phyloP scores from a whole-genome alignment of 2,797 vertebrate species.

The Manis crassicaudata region DNA sequence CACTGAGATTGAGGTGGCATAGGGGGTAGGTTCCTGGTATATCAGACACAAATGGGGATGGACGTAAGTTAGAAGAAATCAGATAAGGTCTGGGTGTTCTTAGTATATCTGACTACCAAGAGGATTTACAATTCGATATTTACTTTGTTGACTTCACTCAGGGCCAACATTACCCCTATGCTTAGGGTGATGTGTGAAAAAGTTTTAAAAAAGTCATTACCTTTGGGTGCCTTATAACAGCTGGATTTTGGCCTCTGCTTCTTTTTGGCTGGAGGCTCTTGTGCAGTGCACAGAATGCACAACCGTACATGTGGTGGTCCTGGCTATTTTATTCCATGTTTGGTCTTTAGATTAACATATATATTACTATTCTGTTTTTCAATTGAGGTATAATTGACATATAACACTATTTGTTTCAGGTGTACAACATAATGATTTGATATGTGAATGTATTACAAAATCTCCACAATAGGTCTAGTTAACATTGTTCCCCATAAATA shows the following conservation, averaged over 20 bases:
- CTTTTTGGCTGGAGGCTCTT: not conserved
- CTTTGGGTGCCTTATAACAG: not conserved
- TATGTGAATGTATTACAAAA: not conserved
- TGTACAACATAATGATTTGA: not conserved
- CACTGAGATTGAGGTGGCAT: not conserved
- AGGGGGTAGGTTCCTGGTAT: fast-evolving
- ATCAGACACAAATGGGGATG: not conserved
- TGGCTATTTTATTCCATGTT: not conserved
- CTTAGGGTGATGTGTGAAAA: not conserved
- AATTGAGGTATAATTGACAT: not conserved
- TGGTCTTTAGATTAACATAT: not conserved
- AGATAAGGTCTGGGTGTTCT: not conserved
- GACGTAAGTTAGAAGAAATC: not conserved
- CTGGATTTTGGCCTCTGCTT: not conserved
- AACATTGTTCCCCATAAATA: not conserved
- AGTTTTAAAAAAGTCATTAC: not conserved
- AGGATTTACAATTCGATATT: not conserved
- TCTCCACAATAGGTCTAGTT: not conserved
- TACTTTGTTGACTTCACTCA: not conserved
- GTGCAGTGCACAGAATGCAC: not conserved
- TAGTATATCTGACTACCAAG: not conserved
- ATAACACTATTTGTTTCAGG: not conserved
- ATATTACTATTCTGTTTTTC: not conserved
- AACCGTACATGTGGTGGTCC: not conserved
- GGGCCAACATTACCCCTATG: not conserved